Percentiles rank a stretch among this genome's conserved stretches.
Conservation (phyloP, 2,797 vertebrate genomes). For the Phyllotis vaccarum region DNA sequence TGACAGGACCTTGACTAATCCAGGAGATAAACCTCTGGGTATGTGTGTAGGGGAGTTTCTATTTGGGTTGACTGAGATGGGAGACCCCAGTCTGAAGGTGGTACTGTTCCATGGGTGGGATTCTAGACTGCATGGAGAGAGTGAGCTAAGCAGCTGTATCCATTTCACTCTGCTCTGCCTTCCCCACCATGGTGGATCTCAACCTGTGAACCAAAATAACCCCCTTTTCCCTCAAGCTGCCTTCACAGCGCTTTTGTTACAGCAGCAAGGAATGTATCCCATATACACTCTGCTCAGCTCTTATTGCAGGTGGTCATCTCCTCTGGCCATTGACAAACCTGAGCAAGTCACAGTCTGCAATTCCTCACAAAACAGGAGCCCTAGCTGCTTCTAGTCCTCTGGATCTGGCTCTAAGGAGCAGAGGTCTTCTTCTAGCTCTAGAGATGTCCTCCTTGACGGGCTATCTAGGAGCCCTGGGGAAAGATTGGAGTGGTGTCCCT, state of each 20-base stretch:
- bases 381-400: accelerated
- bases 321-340: background rate
- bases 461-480: background rate
- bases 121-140: background rate
- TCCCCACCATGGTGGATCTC: background rate
- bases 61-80: background rate
- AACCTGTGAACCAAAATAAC: background rate
- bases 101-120: background rate
- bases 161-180: background rate
- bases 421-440: background rate
- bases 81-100: background rate
- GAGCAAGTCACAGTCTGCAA: background rate
- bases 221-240: background rate
- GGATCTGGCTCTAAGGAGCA: background rate
- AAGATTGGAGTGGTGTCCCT: background rate
- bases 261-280: background rate
- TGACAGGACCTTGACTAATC: background rate
- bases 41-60: background rate
- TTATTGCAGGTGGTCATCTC: background rate
- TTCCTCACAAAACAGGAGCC: background rate
- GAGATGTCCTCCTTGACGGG: background rate
- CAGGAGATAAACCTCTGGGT: background rate
- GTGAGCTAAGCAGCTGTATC: background rate
- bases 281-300: background rate
- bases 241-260: background rate